Conservation (phyloP, 2,113 vertebrate species). For the Xenopus tropicalis region UCB_Xtro_10.0 CM004446.2:77585001-77585500, state of each 20-base stretch:
- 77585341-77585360: conserved; percentile 66
- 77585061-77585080: no score
- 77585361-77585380: conserved; percentile 41
- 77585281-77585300: conserved; percentile 63
- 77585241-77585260: conserved; percentile 60
- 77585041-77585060: not conserved
- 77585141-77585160: not conserved
- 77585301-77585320: conserved; percentile 65
- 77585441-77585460: no score
- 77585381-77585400: conserved; percentile 64
- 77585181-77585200: not conserved
- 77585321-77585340: conserved; percentile 64
- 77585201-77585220: no score
- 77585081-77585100: not conserved
- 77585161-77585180: not conserved
- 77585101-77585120: conserved; percentile 12
- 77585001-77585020: no score
- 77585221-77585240: conserved; percentile 53
- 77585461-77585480: no score
- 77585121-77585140: conserved; percentile 24
- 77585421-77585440: not conserved
- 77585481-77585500: no score
- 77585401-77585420: no score
- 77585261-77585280: conserved; percentile 69
- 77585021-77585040: not conserved